These are phyloP conservation scores for Engystomops pustulosus DNA, from an alignment of 2,113 vertebrate species.

Conservation along the genomic window DNA sequence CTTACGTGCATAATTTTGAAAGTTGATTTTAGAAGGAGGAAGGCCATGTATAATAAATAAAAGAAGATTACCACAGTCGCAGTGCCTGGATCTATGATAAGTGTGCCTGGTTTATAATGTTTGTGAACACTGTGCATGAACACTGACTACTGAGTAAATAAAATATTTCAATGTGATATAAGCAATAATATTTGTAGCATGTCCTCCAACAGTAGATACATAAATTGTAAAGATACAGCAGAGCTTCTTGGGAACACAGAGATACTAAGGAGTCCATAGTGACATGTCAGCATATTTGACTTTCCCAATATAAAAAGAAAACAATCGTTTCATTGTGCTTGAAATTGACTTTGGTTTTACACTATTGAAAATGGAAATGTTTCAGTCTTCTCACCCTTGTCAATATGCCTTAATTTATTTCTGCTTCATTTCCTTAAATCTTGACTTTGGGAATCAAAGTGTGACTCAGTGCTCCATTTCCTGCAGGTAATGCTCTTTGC, in stretches of 20 bases:
- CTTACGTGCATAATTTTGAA: too few species aligned
- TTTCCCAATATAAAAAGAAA: neutral
- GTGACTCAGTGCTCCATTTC: neutral
- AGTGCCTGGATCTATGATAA: too few species aligned
- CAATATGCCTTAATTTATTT: constrained; percentile 16
- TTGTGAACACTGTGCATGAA: too few species aligned
- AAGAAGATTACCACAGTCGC: too few species aligned
- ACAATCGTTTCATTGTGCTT: constrained; percentile 10
- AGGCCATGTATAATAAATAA: too few species aligned
- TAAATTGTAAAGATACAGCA: neutral
- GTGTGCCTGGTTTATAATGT: too few species aligned
- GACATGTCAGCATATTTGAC: constrained; percentile 11
- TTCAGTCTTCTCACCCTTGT: neutral
- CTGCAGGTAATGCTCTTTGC: constrained; percentile 1
- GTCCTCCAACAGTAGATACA: neutral
- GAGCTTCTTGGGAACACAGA: neutral
- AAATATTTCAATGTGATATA: too few species aligned
- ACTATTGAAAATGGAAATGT: constrained; percentile 25
- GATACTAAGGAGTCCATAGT: neutral
- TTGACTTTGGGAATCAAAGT: neutral
- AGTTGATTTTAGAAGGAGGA: too few species aligned
- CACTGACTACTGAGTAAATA: too few species aligned
- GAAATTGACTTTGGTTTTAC: constrained; percentile 23
- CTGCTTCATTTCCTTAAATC: constrained; percentile 10
- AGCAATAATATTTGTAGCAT: too few species aligned